Conservation (phyloP, 23 tunicate species). For the Trididemnum clinides region DNA sequence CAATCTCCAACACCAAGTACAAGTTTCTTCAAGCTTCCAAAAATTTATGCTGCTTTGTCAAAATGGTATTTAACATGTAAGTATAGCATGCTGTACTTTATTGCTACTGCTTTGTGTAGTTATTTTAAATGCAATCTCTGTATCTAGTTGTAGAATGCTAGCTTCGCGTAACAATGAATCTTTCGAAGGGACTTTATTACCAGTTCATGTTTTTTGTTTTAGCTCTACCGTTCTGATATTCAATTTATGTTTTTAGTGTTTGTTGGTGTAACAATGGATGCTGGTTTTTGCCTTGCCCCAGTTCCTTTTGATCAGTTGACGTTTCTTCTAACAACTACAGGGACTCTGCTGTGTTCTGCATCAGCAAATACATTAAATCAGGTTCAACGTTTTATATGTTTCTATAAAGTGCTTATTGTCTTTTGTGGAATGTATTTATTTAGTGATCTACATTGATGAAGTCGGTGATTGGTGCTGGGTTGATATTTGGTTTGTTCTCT, state of each 20-base stretch:
- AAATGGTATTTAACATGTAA: conserved; percentile 88
- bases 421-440: too few species aligned
- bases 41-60: conserved; percentile 74
- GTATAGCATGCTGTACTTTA: too few species aligned
- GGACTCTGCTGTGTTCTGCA: conserved; percentile 76
- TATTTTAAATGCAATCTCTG: too few species aligned
- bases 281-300: conserved; percentile 90
- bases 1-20: neutral
- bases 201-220: neutral
- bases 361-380: conserved; percentile 91
- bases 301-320: conserved; percentile 65
- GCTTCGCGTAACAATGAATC: too few species aligned
- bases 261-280: conserved; percentile 94
- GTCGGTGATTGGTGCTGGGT: too few species aligned
- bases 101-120: too few species aligned
- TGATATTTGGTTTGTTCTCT: too few species aligned
- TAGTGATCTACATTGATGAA: too few species aligned
- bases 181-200: too few species aligned
- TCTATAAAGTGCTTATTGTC: too few species aligned
- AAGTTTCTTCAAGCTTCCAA: conserved; percentile 34
- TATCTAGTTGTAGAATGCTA: too few species aligned
- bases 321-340: conserved; percentile 64
- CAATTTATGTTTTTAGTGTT: conserved; percentile 56
- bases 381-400: conserved; percentile 25
- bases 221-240: neutral